Percentiles rank a stretch among this genome's conserved stretches.
Conservation (phyloP, 2,113 vertebrate genomes). For the Tonatia bakeri region DNA sequence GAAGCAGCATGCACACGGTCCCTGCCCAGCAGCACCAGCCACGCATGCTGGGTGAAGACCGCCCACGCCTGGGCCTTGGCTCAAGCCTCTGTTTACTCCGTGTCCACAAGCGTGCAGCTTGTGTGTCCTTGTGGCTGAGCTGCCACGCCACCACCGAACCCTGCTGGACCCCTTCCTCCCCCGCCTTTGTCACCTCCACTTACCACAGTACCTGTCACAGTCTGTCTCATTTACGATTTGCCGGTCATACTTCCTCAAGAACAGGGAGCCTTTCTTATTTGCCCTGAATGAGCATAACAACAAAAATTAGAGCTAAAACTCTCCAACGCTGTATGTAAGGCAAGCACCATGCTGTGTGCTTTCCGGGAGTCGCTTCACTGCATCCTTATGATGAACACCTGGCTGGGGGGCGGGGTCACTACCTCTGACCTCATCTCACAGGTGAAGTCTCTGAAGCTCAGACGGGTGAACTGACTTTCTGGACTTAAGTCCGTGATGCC, state of each 20-base stretch:
- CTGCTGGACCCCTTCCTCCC: background rate
- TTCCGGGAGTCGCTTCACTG: accelerated
- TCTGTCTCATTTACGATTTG: background rate
- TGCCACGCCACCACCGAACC: background rate
- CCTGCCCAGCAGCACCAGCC: background rate
- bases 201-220: background rate
- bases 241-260: background rate
- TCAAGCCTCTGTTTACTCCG: background rate
- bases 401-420: background rate
- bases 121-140: background rate
- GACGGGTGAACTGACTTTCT: background rate
- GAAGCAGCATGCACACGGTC: accelerated
- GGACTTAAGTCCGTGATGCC: background rate
- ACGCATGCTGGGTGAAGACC: background rate
- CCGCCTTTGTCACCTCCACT: background rate
- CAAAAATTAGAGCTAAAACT: background rate
- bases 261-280: background rate
- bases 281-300: background rate
- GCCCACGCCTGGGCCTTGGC: background rate
- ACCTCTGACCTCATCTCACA: background rate
- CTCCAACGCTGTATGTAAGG: background rate
- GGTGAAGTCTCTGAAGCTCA: background rate
- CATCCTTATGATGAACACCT: accelerated
- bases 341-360: background rate
- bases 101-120: background rate